Evolutionary conservation across 2,888 invertebrate species (phyloP).

Genomic region (Lissocephala sabroskyi): DNA sequence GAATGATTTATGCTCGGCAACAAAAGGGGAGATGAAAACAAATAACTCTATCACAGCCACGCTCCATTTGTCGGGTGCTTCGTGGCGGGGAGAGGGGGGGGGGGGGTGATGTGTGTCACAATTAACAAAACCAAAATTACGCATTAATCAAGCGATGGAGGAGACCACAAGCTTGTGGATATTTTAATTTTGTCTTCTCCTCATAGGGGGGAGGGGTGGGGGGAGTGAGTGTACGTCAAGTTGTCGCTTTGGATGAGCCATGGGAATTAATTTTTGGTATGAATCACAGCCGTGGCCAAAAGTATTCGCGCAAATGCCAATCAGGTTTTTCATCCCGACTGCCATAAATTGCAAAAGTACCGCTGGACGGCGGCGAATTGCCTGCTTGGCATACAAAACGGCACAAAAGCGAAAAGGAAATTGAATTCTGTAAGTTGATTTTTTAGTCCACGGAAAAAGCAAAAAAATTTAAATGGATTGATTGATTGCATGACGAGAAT

Average conservation of each 20-base stretch:
- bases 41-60: conserved; percentile 53
- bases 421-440: too few species aligned
- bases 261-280: conserved; percentile 44
- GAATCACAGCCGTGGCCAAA: conserved; percentile 53
- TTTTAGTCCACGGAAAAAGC: too few species aligned
- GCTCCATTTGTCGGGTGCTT: conserved; percentile 44
- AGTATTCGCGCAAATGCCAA: conserved; percentile 25
- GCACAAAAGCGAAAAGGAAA: too few species aligned
- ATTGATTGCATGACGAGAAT: background rate
- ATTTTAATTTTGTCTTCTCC: too few species aligned
- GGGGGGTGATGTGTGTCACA: conserved; percentile 31
- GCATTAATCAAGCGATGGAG: conserved; percentile 63
- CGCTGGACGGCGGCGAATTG: conserved; percentile 42
- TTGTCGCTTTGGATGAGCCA: conserved; percentile 30
- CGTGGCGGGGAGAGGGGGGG: background rate
- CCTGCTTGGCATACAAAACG: conserved; percentile 46
- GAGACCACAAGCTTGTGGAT: too few species aligned
- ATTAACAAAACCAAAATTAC: conserved; percentile 52
- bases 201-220: too few species aligned
- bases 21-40: conserved; percentile 14
- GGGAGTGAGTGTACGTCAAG: too few species aligned
- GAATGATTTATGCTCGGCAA: conserved; percentile 15
- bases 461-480: too few species aligned
- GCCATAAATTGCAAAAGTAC: conserved; percentile 61
- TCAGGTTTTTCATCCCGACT: background rate